Percentiles rank a stretch among this genome's conserved stretches.
Conservation (phyloP, 2,888 invertebrate species). For the Melieria omissa region DNA sequence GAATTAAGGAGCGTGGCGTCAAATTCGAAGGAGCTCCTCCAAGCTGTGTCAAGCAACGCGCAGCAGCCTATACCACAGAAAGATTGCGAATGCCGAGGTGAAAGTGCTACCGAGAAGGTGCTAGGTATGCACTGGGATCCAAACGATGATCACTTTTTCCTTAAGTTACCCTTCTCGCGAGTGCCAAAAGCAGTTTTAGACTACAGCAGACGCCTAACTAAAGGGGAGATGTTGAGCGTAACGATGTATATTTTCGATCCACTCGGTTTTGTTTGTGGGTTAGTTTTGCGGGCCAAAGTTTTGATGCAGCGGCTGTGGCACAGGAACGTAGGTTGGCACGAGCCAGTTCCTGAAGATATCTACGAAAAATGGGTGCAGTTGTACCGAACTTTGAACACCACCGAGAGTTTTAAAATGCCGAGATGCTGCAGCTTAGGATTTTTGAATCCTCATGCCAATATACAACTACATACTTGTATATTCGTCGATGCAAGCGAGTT, state of each 20-base stretch:
- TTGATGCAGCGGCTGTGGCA: slow-evolving; percentile 11
- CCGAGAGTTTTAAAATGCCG: neutral
- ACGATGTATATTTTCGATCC: slow-evolving; percentile 15
- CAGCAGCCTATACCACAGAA: neutral
- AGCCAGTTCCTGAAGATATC: slow-evolving; percentile 12
- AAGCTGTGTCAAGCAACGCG: slow-evolving; percentile 5
- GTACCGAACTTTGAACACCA: neutral
- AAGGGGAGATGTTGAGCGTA: slow-evolving; percentile 8
- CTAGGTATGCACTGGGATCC: slow-evolving; percentile 15
- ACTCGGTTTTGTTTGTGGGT: slow-evolving; percentile 1
- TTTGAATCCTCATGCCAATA: neutral
- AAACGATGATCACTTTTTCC: neutral
- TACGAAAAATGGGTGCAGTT: slow-evolving; percentile 3
- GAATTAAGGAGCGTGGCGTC: slow-evolving; percentile 11
- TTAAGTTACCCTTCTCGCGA: neutral
- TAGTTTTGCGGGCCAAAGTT: slow-evolving; percentile 7
- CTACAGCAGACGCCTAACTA: slow-evolving; percentile 2
- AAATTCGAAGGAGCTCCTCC: slow-evolving; percentile 6
- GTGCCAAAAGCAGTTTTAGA: slow-evolving; percentile 8
- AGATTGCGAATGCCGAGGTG: neutral
- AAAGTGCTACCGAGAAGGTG: slow-evolving; percentile 3
- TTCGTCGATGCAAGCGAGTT: slow-evolving; percentile 2
- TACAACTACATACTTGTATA: neutral
- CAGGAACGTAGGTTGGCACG: slow-evolving; percentile 19
- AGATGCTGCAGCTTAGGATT: slow-evolving; percentile 3